Evolutionary conservation across 2,888 invertebrate species (phyloP).

Genomic region (Minunthozetes semirufus): DNA sequence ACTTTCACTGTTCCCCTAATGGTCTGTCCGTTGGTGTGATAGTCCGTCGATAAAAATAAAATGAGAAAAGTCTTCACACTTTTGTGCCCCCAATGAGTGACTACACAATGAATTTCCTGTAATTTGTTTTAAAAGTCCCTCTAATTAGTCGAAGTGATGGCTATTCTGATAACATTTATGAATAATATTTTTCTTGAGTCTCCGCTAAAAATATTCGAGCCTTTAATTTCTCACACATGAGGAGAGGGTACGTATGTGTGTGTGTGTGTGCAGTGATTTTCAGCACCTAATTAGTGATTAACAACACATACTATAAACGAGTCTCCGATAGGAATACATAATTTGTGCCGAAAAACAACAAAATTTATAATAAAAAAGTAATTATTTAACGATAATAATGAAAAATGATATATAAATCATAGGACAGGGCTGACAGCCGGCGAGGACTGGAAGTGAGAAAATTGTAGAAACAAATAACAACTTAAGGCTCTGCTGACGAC

Average conservation of each 20-base stretch:
- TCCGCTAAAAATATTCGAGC: too few species aligned
- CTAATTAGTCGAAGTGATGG: too few species aligned
- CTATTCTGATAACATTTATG: too few species aligned
- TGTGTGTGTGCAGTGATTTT: background rate
- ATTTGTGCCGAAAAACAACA: background rate
- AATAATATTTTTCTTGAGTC: too few species aligned
- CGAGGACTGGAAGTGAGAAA: background rate
- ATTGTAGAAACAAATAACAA: background rate
- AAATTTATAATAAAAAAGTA: background rate
- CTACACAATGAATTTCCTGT: too few species aligned
- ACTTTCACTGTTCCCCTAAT: too few species aligned
- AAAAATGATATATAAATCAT: background rate
- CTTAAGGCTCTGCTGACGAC: background rate
- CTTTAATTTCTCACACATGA: background rate
- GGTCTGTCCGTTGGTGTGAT: too few species aligned
- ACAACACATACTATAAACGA: background rate
- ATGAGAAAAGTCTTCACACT: too few species aligned
- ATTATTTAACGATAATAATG: background rate
- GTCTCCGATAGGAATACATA: background rate
- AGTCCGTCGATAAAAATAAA: too few species aligned
- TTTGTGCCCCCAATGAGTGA: too few species aligned
- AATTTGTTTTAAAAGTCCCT: too few species aligned
- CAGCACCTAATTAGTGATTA: background rate
- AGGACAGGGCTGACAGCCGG: background rate
- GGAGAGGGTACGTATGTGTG: background rate